These are phyloP conservation scores for Macrochelys suwanniensis DNA, from an alignment of 2,797 vertebrate species.

Conservation along the genomic window DNA sequence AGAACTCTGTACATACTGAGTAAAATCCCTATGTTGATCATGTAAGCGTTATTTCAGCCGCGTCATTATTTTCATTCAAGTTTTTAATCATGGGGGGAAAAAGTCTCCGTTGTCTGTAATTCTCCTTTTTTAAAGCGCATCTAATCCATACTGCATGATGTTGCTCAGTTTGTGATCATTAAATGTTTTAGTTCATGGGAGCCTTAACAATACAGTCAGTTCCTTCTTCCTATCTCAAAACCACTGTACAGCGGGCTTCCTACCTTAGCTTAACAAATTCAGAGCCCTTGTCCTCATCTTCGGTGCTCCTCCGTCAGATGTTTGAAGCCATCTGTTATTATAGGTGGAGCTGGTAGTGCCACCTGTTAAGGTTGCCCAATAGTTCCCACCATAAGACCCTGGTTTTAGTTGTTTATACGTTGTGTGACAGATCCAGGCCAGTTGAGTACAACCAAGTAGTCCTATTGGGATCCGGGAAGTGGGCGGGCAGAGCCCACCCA, in stretches of 20 bases:
- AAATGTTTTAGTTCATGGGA: neutral
- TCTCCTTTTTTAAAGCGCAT: neutral
- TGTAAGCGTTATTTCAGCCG: constrained; percentile 10
- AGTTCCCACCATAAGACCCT: neutral
- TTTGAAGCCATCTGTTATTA: neutral
- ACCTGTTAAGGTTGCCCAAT: rapidly evolving
- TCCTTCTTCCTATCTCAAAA: neutral
- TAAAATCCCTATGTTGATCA: constrained; percentile 60
- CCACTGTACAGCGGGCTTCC: rapidly evolving
- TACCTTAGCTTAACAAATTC: rapidly evolving
- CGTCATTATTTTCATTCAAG: neutral
- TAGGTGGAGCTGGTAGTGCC: neutral
- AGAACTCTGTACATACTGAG: constrained; percentile 57
- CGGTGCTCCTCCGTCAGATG: neutral
- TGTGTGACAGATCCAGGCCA: too few species aligned
- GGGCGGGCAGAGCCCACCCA: too few species aligned
- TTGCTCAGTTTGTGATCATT: neutral
- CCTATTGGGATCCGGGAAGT: too few species aligned
- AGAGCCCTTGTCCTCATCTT: neutral
- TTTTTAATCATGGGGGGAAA: neutral
- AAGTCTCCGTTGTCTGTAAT: neutral
- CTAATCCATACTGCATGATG: neutral
- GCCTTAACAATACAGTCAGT: neutral
- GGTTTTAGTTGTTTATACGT: neutral
- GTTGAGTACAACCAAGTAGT: too few species aligned